A percentile compares a stretch with the other conserved stretches of the same genome.
Evolutionary conservation across 2,888 invertebrate genomes (phyloP).

Genomic region (Brachynemurus nebulosus): DNA sequence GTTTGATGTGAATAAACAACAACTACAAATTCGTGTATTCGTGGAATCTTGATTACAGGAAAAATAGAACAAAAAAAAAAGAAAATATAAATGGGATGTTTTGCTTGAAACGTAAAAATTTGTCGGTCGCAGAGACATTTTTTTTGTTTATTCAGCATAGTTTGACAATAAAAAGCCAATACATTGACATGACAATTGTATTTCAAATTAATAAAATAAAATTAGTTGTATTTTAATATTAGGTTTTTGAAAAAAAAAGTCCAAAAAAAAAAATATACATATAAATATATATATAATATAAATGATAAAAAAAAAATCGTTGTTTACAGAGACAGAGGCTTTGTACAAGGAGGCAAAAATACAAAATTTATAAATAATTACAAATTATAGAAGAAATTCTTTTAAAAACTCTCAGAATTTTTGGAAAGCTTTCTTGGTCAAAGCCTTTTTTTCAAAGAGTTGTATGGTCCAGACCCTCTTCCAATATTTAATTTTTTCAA

Average conservation of each 20-base stretch:
- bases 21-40: too few relatives aligned
- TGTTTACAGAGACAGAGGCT: background rate
- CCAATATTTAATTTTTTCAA: too few relatives aligned
- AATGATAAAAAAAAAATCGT: background rate
- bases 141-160: background rate
- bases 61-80: background rate
- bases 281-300: background rate
- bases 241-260: background rate
- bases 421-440: too few relatives aligned
- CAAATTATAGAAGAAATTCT: too few relatives aligned
- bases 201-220: too few relatives aligned
- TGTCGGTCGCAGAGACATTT: background rate
- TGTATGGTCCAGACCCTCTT: too few relatives aligned
- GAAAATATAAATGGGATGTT: background rate
- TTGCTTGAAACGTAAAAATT: background rate
- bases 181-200: slow-evolving; percentile 2
- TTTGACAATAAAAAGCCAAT: background rate
- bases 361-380: background rate
- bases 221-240: too few relatives aligned
- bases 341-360: slow-evolving; percentile 2
- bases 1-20: too few relatives aligned
- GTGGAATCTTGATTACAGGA: too few relatives aligned
- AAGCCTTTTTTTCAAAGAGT: too few relatives aligned
- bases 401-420: too few relatives aligned
- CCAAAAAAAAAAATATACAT: background rate